Base-by-base conservation (phyloP, 2,888 invertebrate species). In the Melanophora roralis region DNA sequence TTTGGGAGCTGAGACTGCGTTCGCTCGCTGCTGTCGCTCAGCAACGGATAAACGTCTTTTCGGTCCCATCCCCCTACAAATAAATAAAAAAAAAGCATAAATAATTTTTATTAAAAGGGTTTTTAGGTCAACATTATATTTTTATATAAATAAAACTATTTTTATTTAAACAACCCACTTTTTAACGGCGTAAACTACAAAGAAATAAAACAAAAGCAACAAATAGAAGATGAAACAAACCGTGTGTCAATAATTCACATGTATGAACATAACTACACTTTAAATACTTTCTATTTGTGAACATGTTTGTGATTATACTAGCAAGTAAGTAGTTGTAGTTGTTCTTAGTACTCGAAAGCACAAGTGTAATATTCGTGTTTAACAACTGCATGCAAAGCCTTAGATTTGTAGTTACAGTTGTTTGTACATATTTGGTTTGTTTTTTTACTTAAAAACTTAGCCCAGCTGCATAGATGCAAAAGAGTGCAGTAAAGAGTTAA, bases 41-140 rank as follows among this genome's bases (percentile, higher is more conserved):
- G 87, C 87, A 74, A 85, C 87, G 65, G 84, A 79, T 82, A 85
- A 84, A 72, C 89, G 88, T 83, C 89, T 88, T 83, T 89, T 89
- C 71, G 89, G 87, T 83, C 88, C 89, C 88, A 89, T 89, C 65
- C 78, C 83, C 83, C 84, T 85, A 68, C 82, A 84, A 60, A 43
- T 12, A 9, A 12, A 47, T 53, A 74, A 36, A 14, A 64, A 8
- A 53, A 36, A 51, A 55, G 72, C 21, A 72, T 7, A 27, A 8
- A 6, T 32, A 6, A 36, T 23, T 12, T 21, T 55, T 55, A 11
- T 36, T 16, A 1, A n/a, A n/a, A n/a, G n/a, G n/a, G n/a, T n/a
- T 43, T 43, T 16, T 6, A 40, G n/a, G 14, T 3, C 11, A 38
- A 38, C 14, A 45, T 19, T 9, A 21, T 19, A 8, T 43, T 45